These are phyloP conservation scores for Myotis lucifugus DNA, from an alignment of 2,113 vertebrate species.

Conservation along the genomic window DNA sequence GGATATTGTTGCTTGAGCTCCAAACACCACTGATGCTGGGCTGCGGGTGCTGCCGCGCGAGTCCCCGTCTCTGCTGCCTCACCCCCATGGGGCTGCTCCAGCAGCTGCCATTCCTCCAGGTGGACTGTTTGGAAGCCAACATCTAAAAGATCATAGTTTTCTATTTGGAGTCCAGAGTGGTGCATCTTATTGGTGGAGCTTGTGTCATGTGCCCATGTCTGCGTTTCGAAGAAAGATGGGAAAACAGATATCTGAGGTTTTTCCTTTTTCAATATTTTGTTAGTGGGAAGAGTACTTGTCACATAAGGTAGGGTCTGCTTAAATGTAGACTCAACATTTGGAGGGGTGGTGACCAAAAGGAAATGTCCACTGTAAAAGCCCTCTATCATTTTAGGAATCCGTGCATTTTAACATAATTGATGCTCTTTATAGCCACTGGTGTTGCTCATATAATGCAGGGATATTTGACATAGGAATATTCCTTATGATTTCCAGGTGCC, in stretches of 20 bases:
- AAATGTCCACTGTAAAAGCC: not conserved
- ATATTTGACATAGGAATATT: not conserved
- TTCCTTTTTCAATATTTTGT: not conserved
- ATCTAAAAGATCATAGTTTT: not conserved
- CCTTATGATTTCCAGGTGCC: not conserved
- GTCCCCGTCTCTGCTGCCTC: not conserved
- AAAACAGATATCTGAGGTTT: not conserved
- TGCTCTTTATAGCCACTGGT: not conserved
- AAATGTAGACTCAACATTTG: not conserved
- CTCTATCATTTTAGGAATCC: not conserved
- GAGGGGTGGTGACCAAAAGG: not conserved
- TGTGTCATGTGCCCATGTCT: not conserved
- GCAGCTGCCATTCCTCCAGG: not conserved
- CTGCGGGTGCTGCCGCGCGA: fast-evolving
- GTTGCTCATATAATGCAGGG: not conserved
- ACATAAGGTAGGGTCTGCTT: not conserved
- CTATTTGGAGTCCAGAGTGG: not conserved
- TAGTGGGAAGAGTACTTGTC: not conserved
- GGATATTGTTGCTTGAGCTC: not conserved
- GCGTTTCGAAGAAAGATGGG: not conserved
- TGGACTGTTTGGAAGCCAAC: not conserved
- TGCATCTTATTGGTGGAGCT: not conserved
- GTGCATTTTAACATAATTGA: not conserved
- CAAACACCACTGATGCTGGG: not conserved
- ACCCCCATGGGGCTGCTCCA: too few relatives aligned